Percentiles rank a stretch among this genome's conserved stretches.
Evolutionary conservation across 2,888 invertebrate genomes (phyloP).

Genomic region (Gryllus longicercus): DNA sequence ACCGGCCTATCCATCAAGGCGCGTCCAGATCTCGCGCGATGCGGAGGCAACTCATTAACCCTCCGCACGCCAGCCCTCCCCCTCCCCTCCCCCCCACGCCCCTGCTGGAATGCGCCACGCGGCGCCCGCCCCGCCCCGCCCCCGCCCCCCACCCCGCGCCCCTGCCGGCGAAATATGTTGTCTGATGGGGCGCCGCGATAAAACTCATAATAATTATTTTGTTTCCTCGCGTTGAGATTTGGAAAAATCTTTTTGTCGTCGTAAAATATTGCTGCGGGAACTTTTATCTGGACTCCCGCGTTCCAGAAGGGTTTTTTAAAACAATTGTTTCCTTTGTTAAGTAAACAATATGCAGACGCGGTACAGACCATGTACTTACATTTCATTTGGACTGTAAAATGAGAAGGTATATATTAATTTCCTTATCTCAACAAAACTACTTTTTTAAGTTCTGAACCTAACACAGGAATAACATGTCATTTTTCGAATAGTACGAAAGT

Average conservation of each 20-base stretch:
- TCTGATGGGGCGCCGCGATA: background rate
- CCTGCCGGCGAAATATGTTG: background rate
- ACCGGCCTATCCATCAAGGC: background rate
- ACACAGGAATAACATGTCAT: no score
- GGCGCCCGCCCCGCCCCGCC: background rate
- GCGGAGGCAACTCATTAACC: constrained; percentile 6
- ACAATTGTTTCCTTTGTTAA: no score
- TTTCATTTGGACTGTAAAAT: no score
- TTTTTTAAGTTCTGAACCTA: no score
- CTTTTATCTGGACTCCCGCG: background rate
- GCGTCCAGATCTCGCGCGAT: background rate
- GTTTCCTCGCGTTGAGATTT: constrained; percentile 9
- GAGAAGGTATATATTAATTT: no score
- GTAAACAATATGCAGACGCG: no score
- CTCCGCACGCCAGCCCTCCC: background rate
- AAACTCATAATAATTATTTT: constrained; percentile 10
- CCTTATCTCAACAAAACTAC: no score
- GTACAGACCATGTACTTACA: no score
- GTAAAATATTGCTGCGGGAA: background rate
- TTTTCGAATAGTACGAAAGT: no score
- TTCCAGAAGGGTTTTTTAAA: no score
- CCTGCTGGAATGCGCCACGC: background rate
- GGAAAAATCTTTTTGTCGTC: background rate
- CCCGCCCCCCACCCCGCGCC: background rate
- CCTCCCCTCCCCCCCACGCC: background rate